Evolutionary conservation across 1,140 invertebrate genomes (phyloP).

Genomic region (Sitobion miscanthi): DNA sequence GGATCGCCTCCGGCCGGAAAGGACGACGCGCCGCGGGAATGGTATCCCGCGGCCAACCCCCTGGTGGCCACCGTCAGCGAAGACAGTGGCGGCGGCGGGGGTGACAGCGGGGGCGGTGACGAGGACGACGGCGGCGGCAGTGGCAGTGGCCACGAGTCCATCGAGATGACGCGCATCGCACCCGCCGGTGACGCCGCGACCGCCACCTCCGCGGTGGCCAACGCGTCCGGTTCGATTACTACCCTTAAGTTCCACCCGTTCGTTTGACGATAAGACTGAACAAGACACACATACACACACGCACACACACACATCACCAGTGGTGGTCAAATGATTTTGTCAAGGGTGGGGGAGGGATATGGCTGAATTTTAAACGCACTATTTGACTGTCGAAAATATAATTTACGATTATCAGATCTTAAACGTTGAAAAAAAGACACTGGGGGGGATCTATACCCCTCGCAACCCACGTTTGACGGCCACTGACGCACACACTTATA

Average conservation of each 20-base stretch:
- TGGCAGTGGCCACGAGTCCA: background rate
- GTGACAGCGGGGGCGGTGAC: background rate
- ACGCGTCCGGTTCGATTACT: background rate
- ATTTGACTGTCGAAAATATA: too few relatives aligned
- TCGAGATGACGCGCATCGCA: constrained; percentile 21
- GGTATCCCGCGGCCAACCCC: background rate
- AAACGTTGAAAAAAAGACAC: too few relatives aligned
- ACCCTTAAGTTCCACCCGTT: constrained; percentile 36
- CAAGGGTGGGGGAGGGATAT: too few relatives aligned
- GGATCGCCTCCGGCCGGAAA: background rate
- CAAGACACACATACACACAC: too few relatives aligned
- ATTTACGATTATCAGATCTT: too few relatives aligned
- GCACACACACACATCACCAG: too few relatives aligned
- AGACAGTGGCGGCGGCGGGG: background rate
- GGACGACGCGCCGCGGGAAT: background rate
- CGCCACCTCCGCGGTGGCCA: background rate
- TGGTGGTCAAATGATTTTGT: too few relatives aligned
- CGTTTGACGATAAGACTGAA: constrained; percentile 49
- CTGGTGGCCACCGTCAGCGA: too few relatives aligned
- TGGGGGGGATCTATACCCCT: too few relatives aligned
- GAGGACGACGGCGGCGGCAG: background rate
- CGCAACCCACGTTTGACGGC: too few relatives aligned
- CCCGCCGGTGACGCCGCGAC: background rate
- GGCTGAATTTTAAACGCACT: too few relatives aligned
- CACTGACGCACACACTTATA: background rate